These are phyloP conservation scores for Zygaena filipendulae DNA, from an alignment of 2,888 invertebrate species.

Conservation along the genomic window DNA sequence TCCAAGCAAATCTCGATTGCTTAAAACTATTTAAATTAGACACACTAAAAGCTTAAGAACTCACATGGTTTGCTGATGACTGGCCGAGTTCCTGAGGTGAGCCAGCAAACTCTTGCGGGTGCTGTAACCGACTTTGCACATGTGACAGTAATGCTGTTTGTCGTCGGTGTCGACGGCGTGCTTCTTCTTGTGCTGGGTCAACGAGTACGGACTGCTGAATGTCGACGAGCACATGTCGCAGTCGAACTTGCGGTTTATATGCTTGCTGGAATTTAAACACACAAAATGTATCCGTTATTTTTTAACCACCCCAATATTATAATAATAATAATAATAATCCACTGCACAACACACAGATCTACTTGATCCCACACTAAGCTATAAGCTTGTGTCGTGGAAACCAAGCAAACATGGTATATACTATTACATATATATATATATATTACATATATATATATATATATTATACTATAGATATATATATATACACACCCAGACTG, in stretches of 20 bases:
- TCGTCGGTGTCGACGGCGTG: conserved; percentile 16
- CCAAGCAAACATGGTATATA: too few relatives aligned
- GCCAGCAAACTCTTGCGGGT: conserved; percentile 31
- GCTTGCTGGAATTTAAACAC: conserved; percentile 29
- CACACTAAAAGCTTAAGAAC: conserved; percentile 13
- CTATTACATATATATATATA: too few relatives aligned
- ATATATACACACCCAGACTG: too few relatives aligned
- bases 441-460: too few relatives aligned
- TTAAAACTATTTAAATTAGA: background rate
- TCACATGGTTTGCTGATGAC: conserved; percentile 36
- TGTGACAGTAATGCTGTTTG: conserved; percentile 21
- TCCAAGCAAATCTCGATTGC: too few relatives aligned
- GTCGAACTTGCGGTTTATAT: conserved; percentile 37
- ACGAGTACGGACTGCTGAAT: conserved; percentile 43
- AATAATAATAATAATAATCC: too few relatives aligned
- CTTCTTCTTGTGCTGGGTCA: conserved; percentile 32
- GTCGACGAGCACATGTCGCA: conserved; percentile 31
- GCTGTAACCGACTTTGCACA: conserved; percentile 25
- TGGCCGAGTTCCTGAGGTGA: conserved; percentile 28
- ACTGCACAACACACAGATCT: too few relatives aligned
- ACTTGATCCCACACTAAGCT: too few relatives aligned
- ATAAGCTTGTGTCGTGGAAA: too few relatives aligned
- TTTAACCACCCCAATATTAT: background rate
- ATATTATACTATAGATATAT: too few relatives aligned
- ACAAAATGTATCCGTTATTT: background rate